Evolutionary conservation across 2,113 vertebrate species (phyloP), one percentile per base, ranked within the genome.

Genomic region (Neolamprologus falcicula): DNA sequence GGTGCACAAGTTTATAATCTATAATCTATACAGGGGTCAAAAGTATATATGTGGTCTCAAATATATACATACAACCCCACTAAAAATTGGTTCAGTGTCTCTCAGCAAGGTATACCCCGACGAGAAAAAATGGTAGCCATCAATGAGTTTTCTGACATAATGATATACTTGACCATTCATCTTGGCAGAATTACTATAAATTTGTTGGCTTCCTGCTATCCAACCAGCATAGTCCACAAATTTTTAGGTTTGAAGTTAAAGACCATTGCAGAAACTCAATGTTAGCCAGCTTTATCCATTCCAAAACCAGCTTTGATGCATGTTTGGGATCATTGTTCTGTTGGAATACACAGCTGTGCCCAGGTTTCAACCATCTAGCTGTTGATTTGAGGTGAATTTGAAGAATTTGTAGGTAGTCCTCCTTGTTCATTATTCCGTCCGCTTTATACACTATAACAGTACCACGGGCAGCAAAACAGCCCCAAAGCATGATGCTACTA

Each of bases 381-480:
- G 66, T 45, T 73, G 37, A 73, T 16, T 45, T 66, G 19, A 66
- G 0, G 61, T 21, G 10, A 66, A 1, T 66, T 37, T n/a, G 61
- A 21, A 37, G 33, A 66, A 66, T 37, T 66, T 66, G 61, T n/a
- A 66, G 61, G 31, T 66, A 66, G 19, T 37, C 33, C 33, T 37
- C 10, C 6, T 66, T 66, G 17, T 66, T 66, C 61, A 66, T 66
- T 66, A 66, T 66, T 37, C 11, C 3, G 0, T 8, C 33, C 2
- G 0, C 61, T 66, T 66, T 66, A 0, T 0, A 21, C 2, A 21
- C 19, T 66, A 8, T 66, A 66, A 37, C 19, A 37, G 61, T 21
- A 66, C 7, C 19, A 37, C 33, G 0, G 33, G 61, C 61, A 66
- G 33, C 11, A 5, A 21, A 66, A 66, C 61, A 66, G 11, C 33